Conservation (phyloP, 2,888 invertebrate species). For the Agriotes lineatus region DNA sequence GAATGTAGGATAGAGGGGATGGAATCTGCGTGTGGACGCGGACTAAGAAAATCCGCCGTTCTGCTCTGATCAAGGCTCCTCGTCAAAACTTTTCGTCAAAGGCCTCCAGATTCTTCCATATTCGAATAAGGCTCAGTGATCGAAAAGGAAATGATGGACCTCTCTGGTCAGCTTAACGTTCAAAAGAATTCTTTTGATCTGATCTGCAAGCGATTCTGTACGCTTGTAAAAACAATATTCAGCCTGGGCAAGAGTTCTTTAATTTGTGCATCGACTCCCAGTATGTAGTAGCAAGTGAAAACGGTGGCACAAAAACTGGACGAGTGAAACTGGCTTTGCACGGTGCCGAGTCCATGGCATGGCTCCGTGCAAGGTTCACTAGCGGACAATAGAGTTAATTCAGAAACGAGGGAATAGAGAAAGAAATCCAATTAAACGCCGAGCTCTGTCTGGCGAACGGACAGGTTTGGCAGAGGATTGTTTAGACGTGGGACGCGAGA, state of each 20-base stretch:
- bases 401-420: slow-evolving; percentile 62
- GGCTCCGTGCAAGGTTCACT: slow-evolving; percentile 37
- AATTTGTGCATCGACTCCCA: slow-evolving; percentile 4
- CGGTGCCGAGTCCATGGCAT: neutral
- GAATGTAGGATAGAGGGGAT: slow-evolving; percentile 32
- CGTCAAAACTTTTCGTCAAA: neutral
- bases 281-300: slow-evolving; percentile 8
- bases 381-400: slow-evolving; percentile 63
- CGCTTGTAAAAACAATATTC: neutral
- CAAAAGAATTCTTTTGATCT: neutral
- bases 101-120: neutral
- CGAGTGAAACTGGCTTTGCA: slow-evolving; percentile 9
- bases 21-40: slow-evolving; percentile 13
- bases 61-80: neutral
- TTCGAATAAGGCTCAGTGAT: neutral
- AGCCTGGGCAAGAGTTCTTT: neutral
- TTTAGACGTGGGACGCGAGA: slow-evolving; percentile 39
- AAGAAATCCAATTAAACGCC: slow-evolving; percentile 66
- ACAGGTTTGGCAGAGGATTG: slow-evolving; percentile 41
- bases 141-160: neutral
- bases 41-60: neutral
- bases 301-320: slow-evolving; percentile 7
- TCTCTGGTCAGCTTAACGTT: neutral
- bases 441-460: slow-evolving; percentile 55
- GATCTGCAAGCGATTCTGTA: neutral